Evolutionary conservation across 2,888 invertebrate species (phyloP), one percentile per base, ranked within the genome.

Genomic region (Mellilla xanthometata): DNA sequence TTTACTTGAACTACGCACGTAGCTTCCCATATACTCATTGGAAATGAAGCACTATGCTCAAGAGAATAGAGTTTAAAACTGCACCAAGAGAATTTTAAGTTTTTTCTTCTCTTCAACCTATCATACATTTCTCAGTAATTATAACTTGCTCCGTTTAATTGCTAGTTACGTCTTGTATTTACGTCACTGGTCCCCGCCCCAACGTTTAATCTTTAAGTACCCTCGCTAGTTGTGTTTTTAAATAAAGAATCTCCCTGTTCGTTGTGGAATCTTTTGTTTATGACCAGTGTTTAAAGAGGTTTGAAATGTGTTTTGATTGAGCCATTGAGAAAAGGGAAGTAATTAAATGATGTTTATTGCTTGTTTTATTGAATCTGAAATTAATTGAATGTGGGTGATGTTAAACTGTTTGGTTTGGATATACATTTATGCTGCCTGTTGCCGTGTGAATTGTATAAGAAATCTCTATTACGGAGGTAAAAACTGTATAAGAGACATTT

Each of bases 171-270:
- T 78, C 79, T 77, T 80, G 72, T 81, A 72, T 70, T 75, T 68
- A 76, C 76, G 81, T 77, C 81, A 77, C 55, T 59, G 63, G 53
- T 61, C 76, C 71, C 81, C 87, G 84, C 87, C 87, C 81, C 68
- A 26, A 58, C 65, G 68, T 72, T 73, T 49, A 50, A 53, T 48
- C 49, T 52, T 48, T 49, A 55, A 58, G 55, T 50, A 58, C 71
- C 46, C 45, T 49, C 51, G 49, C 44, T 55, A 53, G 49, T 53
- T 52, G 40, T 39, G 39, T 49, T 43, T 56, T 50, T 71, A 60
- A 60, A 81, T 77, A 82, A 81, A 78, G 75, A 69, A 58, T 46
- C 33, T 35, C 15, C 27, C 32, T 40, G 39, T 42, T 42, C 38
- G 38, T 28, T 11, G 36, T 38, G 41, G 47, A 42, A 42, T 68